These are phyloP conservation scores for Euspilapteryx auroguttella DNA, from an alignment of 2,888 invertebrate species.

Conservation along the genomic window DNA sequence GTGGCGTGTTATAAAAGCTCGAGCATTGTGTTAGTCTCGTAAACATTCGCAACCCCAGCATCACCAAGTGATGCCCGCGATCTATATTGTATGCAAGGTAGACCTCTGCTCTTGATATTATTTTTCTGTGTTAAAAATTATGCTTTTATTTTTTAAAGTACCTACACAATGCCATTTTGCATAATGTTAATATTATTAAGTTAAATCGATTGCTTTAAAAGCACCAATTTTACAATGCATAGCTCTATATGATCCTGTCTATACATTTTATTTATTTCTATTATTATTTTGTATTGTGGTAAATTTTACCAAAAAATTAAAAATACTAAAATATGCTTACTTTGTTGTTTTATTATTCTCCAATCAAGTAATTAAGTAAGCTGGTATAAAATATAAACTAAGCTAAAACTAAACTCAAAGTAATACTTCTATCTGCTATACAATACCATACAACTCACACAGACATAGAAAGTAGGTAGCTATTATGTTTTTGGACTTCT, in stretches of 20 bases:
- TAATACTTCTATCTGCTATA: too few species aligned
- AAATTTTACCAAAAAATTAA: constrained; percentile 62
- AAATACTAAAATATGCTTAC: constrained; percentile 61
- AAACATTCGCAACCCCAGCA: constrained; percentile 30
- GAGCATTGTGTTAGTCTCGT: constrained; percentile 39
- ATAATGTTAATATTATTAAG: constrained; percentile 61
- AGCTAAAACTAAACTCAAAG: too few species aligned
- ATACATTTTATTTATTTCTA: constrained; percentile 61
- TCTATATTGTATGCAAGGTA: constrained; percentile 32
- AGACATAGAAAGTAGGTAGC: too few species aligned
- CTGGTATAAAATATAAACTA: too few species aligned
- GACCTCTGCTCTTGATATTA: constrained; percentile 55
- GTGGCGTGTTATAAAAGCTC: constrained; percentile 16
- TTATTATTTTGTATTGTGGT: constrained; percentile 60
- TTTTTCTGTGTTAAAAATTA: constrained; percentile 48
- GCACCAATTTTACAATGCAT: constrained; percentile 61
- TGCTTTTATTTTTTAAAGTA: constrained; percentile 51
- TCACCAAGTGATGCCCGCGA: constrained; percentile 48
- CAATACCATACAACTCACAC: too few species aligned
- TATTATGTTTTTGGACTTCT: too few species aligned
- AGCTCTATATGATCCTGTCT: constrained; percentile 60
- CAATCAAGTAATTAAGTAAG: too few species aligned
- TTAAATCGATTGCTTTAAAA: constrained; percentile 61
- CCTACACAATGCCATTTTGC: constrained; percentile 60
- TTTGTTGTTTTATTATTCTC: constrained; percentile 40